Base-by-base conservation (phyloP, 2,888 invertebrate species). In the Hedychridium roseum region DNA sequence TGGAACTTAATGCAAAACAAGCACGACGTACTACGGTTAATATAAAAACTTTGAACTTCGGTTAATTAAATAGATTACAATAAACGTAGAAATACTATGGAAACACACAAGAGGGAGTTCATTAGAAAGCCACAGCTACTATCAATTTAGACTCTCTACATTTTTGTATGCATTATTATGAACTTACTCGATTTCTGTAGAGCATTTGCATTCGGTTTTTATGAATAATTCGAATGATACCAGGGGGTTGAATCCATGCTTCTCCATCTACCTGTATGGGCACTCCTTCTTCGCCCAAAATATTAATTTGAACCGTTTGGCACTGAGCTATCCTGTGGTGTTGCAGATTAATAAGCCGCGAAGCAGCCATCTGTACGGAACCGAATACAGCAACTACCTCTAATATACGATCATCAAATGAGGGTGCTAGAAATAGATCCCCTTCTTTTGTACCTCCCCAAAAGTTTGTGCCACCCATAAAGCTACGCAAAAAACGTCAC, bases 381-480 rank as follows among this genome's bases (percentile, higher is more conserved):
- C 97, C 97, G 79, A 97, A 97, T 0, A 97, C 96, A 4, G 98
- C 97, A 9, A 98, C 96, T 6, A 97, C 97, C 84, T 98, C 98
- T 36, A 98, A 82, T 51, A 98, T 90, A 46, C 93, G 88, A 80
- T 98, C 98, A 79, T 98, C 98, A 73, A 97, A 96, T 9, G 94
- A 92, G 2, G 97, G 97, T 0, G 94, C 90, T 11, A 94, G 81
- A 73, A 97, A 98, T 39, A 92, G 85, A 70, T 95, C 95, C 64
- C 94, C 94, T 65, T 91, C 93, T 72, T 94, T 91, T 2, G 89
- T 89, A 3, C 93, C 93, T 39, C 97, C 97, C 98, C 98, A 98
- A 79, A 98, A 98, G 80, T 97, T 97, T 20, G 96, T 95, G 34
- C 98, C 98, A 3, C 97, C 97, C 91, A 97, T 96, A 79, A 97